phyloP scores from a whole-genome alignment of 2,888 invertebrate genomes.

The Hypercompe scribonia region DNA sequence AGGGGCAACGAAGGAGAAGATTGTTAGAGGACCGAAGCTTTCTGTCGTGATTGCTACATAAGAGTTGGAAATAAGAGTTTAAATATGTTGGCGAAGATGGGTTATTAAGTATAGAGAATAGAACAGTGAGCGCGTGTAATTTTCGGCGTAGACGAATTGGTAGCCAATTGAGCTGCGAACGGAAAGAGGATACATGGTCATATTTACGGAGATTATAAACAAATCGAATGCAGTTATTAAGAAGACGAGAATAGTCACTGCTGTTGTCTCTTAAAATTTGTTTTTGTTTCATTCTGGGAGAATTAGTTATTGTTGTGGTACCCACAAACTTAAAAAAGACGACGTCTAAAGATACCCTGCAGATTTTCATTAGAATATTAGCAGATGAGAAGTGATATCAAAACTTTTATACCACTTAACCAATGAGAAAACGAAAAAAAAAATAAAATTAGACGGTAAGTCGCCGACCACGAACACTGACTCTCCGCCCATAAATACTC shows the following conservation, averaged over 20 bases:
- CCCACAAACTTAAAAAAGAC: neutral
- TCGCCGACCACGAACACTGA: constrained; percentile 17
- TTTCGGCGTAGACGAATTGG: too few species aligned
- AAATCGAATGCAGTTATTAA: too few species aligned
- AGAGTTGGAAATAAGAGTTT: too few species aligned
- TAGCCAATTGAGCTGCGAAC: too few species aligned
- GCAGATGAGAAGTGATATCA: neutral
- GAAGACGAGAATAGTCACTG: neutral
- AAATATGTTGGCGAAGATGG: too few species aligned
- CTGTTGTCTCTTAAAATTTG: neutral
- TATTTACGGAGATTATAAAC: too few species aligned
- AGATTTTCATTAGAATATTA: neutral
- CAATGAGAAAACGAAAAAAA: neutral
- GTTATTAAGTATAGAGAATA: too few species aligned
- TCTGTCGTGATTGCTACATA: too few species aligned
- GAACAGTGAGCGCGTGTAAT: too few species aligned
- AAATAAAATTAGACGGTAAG: constrained; percentile 8
- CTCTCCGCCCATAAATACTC: constrained; percentile 59
- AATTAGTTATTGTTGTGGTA: neutral
- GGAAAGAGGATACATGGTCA: too few species aligned
- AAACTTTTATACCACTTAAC: neutral
- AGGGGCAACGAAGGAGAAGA: too few species aligned
- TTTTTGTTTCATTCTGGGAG: neutral
- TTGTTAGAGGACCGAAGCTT: too few species aligned
- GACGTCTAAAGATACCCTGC: neutral